Conservation (phyloP, 2,113 vertebrate genomes). For the Phasianus colchicus region DNA sequence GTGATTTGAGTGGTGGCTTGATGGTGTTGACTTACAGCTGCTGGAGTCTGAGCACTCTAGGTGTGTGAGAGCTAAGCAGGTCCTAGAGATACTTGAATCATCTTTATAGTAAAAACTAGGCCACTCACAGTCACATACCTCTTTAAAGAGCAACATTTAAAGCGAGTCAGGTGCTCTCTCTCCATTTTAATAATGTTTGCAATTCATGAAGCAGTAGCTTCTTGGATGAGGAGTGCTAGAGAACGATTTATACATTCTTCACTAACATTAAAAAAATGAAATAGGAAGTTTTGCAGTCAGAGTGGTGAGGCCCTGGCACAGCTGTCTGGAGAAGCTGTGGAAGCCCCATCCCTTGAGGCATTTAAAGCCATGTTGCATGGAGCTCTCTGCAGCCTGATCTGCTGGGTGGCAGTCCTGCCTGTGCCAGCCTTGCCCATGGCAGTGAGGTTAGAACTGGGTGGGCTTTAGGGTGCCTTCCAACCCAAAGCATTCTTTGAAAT, state of each 20-base stretch:
- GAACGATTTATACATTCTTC: not conserved
- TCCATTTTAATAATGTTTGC: not conserved
- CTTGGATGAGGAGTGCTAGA: not conserved
- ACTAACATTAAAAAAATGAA: not conserved
- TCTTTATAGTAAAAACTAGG: fast-evolving
- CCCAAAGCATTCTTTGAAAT: not conserved
- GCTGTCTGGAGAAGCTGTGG: not conserved
- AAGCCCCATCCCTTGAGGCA: not conserved
- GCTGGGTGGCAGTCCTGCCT: not conserved
- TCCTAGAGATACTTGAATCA: not conserved
- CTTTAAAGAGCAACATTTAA: fast-evolving
- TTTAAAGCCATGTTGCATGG: not conserved
- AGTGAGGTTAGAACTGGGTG: not conserved
- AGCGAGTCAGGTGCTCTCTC: fast-evolving
- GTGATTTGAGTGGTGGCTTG: not conserved
- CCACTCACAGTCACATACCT: fast-evolving
- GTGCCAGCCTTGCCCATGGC: no score
- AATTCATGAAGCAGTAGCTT: fast-evolving
- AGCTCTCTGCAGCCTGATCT: no score
- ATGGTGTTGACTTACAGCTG: fast-evolving
- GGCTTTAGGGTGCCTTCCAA: not conserved
- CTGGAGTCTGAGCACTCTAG: not conserved
- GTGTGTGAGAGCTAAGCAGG: fast-evolving
- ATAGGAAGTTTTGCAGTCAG: not conserved
- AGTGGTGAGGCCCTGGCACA: not conserved